Evolutionary conservation across 2,113 vertebrate species (phyloP).

Genomic region (Paraplagusia blochii): DNA sequence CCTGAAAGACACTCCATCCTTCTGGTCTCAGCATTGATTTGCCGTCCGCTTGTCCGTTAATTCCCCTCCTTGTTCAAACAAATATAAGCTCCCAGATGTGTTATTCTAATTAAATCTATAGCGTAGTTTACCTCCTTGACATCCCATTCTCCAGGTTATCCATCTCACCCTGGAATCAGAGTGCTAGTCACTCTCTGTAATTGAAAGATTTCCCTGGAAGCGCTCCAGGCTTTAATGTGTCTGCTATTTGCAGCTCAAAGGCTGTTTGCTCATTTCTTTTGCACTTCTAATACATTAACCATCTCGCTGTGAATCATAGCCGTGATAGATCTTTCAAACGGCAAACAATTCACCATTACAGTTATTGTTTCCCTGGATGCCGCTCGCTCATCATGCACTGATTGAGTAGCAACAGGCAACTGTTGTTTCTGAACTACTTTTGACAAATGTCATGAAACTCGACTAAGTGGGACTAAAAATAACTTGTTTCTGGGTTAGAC

Average conservation of each 20-base stretch:
- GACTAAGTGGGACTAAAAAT: no score
- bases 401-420: neutral
- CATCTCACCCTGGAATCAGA: slow-evolving; percentile 65
- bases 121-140: slow-evolving; percentile 75
- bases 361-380: slow-evolving; percentile 53
- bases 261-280: slow-evolving; percentile 67
- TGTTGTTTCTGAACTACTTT: neutral
- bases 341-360: slow-evolving; percentile 51
- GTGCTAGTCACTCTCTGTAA: slow-evolving; percentile 75
- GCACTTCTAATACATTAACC: slow-evolving; percentile 66
- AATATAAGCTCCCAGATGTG: slow-evolving; percentile 67
- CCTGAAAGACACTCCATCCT: slow-evolving; percentile 41
- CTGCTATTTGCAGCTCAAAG: slow-evolving; percentile 60
- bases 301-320: slow-evolving; percentile 52
- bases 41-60: slow-evolving; percentile 58
- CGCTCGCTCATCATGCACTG: neutral
- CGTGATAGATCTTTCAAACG: slow-evolving; percentile 56
- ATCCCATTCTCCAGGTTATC: slow-evolving; percentile 69
- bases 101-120: slow-evolving; percentile 81
- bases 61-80: slow-evolving; percentile 51
- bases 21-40: slow-evolving; percentile 65
- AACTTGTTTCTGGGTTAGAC: no score
- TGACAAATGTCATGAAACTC: no score
- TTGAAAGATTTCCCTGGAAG: slow-evolving; percentile 78
- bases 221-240: slow-evolving; percentile 73